These are phyloP conservation scores for Danio kyathit DNA, from an alignment of 2,797 vertebrate genomes.

Conservation along the genomic window DNA sequence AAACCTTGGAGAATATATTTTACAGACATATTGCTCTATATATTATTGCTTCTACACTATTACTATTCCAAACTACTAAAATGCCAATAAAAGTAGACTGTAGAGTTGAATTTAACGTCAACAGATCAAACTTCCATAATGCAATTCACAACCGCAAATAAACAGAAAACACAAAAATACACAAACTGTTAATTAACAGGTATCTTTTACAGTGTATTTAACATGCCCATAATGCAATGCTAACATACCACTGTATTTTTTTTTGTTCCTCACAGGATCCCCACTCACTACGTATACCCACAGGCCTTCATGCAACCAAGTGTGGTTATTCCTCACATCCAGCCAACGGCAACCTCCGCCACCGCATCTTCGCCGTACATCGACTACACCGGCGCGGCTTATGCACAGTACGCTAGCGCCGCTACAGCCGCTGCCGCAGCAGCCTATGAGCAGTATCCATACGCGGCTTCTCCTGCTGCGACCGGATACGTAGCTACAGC, in stretches of 20 bases:
- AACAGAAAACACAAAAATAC: too few relatives aligned
- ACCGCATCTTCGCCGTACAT: conserved; percentile 92
- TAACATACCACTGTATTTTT: conserved; percentile 52
- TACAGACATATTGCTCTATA: too few relatives aligned
- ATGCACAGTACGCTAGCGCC: conserved; percentile 92
- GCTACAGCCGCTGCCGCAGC: conserved; percentile 84
- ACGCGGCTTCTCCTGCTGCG: conserved; percentile 90
- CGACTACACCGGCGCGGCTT: conserved; percentile 95
- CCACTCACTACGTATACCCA: conserved; percentile 97
- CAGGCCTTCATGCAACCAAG: conserved; percentile 98
- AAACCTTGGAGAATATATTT: too few relatives aligned
- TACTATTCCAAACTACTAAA: too few relatives aligned
- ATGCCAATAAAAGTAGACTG: too few relatives aligned
- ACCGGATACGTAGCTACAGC: conserved; percentile 90
- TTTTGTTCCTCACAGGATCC: conserved; percentile 89
- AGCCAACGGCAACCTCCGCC: conserved; percentile 85
- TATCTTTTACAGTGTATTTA: not conserved
- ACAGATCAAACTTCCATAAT: too few relatives aligned
- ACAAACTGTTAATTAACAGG: too few relatives aligned
- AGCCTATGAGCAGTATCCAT: conserved; percentile 96
- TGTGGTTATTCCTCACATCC: conserved; percentile 95
- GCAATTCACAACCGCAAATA: too few relatives aligned
- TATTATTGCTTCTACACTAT: too few relatives aligned
- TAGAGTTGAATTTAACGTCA: too few relatives aligned
- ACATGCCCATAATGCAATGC: not conserved